These are phyloP conservation scores for Enteromius radiatus DNA, from an alignment of 2,797 vertebrate genomes.

Conservation along the genomic window DNA sequence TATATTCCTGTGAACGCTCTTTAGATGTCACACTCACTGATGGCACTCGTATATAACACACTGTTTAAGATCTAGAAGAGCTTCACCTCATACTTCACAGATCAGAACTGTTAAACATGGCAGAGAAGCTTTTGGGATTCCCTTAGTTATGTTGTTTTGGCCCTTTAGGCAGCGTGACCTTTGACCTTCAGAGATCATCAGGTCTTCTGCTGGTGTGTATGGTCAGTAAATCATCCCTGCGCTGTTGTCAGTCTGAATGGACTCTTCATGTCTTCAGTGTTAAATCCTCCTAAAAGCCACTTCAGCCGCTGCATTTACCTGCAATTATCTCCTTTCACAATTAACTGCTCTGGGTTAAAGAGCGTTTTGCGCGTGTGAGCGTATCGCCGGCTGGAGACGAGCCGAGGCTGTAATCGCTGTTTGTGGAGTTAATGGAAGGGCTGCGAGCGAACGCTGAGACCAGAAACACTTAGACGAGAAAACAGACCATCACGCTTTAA, in stretches of 20 bases:
- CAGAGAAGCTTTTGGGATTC: not conserved
- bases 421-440: constrained; percentile 68
- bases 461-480: not conserved
- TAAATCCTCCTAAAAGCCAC: constrained; percentile 53
- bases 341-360: constrained; percentile 79
- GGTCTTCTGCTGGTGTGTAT: constrained; percentile 13
- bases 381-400: constrained; percentile 62
- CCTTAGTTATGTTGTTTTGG: not conserved
- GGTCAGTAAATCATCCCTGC: constrained; percentile 24
- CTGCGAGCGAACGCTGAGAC: not conserved
- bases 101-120: not conserved
- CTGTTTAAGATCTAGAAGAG: not conserved
- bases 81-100: too few relatives aligned
- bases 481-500: not conserved
- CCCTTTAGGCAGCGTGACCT: not conserved
- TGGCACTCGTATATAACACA: not conserved
- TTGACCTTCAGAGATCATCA: constrained; percentile 33
- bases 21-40: not conserved
- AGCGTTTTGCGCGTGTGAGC: constrained; percentile 55
- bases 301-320: constrained; percentile 76
- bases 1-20: not conserved
- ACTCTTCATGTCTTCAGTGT: constrained; percentile 65
- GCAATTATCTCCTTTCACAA: constrained; percentile 79
- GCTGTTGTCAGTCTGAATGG: constrained; percentile 50
- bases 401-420: constrained; percentile 71